phyloP scores from a whole-genome alignment of 2,797 vertebrate species.

The Pteropus rufus region DNA sequence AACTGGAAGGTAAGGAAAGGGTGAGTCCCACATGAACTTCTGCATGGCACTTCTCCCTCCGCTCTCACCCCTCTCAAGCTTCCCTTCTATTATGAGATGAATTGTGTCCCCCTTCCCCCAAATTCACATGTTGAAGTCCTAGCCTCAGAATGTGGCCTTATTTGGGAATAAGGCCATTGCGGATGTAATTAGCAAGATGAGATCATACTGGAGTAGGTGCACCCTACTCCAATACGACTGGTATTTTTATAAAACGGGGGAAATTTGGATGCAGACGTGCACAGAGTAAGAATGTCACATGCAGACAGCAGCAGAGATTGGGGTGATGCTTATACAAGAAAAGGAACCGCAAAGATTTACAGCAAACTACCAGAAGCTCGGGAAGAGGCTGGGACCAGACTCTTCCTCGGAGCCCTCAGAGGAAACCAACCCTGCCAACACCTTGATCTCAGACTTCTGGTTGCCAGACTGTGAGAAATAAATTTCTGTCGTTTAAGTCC shows the following conservation, averaged over 20 bases:
- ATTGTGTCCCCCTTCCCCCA: not conserved
- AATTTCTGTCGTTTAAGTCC: not conserved
- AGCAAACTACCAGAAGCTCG: not conserved
- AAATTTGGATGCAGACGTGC: not conserved
- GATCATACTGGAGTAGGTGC: not conserved
- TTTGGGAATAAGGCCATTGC: not conserved
- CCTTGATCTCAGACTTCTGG: not conserved
- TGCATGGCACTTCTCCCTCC: not conserved
- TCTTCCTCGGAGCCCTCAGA: not conserved
- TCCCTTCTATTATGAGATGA: not conserved
- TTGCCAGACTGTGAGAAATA: not conserved
- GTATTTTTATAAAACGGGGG: not conserved
- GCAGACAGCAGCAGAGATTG: not conserved
- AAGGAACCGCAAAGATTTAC: not conserved
- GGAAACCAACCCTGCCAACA: not conserved
- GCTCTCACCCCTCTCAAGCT: not conserved
- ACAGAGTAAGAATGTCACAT: not conserved
- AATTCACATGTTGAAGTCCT: not conserved
- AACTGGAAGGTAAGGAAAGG: not conserved
- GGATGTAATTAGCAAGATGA: not conserved
- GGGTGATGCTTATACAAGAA: not conserved
- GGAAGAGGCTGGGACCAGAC: not conserved
- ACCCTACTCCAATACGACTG: not conserved
- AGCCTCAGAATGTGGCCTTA: not conserved
- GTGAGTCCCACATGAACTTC: not conserved